Conservation (phyloP, 1,140 invertebrate species). For the Chymomyza costata region DNA sequence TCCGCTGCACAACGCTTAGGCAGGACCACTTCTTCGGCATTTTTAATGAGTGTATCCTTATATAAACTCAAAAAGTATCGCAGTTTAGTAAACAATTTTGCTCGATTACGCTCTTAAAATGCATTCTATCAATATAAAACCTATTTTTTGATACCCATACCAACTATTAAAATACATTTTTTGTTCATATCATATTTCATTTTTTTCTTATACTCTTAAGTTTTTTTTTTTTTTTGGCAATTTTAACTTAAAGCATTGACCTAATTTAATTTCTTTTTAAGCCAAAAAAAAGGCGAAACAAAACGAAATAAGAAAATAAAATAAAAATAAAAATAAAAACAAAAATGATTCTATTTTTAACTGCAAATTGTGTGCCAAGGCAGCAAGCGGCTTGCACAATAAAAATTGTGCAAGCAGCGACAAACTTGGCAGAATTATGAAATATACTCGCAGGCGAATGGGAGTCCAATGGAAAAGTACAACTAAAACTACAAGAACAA, state of each 20-base stretch:
- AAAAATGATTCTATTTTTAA: conserved; percentile 52
- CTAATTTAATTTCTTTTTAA: conserved; percentile 63
- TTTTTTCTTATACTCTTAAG: conserved; percentile 28
- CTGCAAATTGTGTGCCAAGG: conserved; percentile 42
- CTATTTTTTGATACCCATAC: too few relatives aligned
- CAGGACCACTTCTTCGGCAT: too few relatives aligned
- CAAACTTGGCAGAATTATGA: conserved; percentile 65
- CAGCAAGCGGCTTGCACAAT: conserved; percentile 3
- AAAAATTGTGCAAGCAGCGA: conserved; percentile 32
- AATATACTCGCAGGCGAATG: conserved; percentile 39
- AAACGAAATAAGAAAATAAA: conserved; percentile 5
- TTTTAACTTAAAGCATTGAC: conserved; percentile 58
- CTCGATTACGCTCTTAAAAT: too few relatives aligned
- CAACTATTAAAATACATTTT: too few relatives aligned
- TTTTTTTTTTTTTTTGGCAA: conserved; percentile 49
- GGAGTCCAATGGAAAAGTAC: conserved; percentile 22
- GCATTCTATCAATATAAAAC: too few relatives aligned
- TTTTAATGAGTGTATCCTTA: too few relatives aligned
- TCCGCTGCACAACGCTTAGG: too few relatives aligned
- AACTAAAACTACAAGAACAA: conserved; percentile 6
- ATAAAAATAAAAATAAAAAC: conserved; percentile 5
- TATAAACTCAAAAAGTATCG: too few relatives aligned
- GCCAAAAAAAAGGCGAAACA: conserved; percentile 12
- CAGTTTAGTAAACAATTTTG: too few relatives aligned
- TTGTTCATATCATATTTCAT: too few relatives aligned